Evolutionary conservation across 1,140 invertebrate species (phyloP), one percentile per base, ranked within the genome.

Genomic region (Pogonomyrmex barbatus): DNA sequence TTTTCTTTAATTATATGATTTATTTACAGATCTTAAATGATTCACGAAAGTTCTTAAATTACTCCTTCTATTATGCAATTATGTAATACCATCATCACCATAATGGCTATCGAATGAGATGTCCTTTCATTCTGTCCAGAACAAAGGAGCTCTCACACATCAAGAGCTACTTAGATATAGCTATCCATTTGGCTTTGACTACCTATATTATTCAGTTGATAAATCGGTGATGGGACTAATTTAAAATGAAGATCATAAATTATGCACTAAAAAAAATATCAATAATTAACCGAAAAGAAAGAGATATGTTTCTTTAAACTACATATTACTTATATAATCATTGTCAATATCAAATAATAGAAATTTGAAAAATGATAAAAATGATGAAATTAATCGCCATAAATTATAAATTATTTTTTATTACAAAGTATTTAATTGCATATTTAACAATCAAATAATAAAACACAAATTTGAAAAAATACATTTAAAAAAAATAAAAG

Each of bases 31-130:
- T n/a, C 9, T 65, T 65, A 52, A 79, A 52, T 65, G 17, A 79
- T 33, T 33, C 33, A 30, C 33, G 33, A 52, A 42, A 50, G n/a
- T 79, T 36, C 60, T 39, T 5, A 52, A 65, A 79, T 65, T 42
- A 50, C 30, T 42, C 17, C 52, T n/a, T 50, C 17, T 39, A 65
- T 78, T 79, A 65, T 10, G 47, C 47, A 39, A 67, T 79, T 67
- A 39, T 63, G 14, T n/a, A 62, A 62, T 47, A 9, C 2, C 33
- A 78, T 78, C 47, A 65, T 63, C 17, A n/a, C 6, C 42, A 54
- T 42, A 79, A 79, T 67, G 12, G 12, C 12, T 67, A 67, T 63
- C 30, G 42, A 62, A 47, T 45, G 33, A 78, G 14, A 78, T 33
- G 30, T 52, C 17, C 45, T 78, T 78, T 78, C 45, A 78, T 63